A percentile compares a stretch with the other conserved stretches of the same genome.
These are phyloP conservation scores for Euura saliciscinereae DNA, from an alignment of 1,140 invertebrate genomes.

Conservation along the genomic window DNA sequence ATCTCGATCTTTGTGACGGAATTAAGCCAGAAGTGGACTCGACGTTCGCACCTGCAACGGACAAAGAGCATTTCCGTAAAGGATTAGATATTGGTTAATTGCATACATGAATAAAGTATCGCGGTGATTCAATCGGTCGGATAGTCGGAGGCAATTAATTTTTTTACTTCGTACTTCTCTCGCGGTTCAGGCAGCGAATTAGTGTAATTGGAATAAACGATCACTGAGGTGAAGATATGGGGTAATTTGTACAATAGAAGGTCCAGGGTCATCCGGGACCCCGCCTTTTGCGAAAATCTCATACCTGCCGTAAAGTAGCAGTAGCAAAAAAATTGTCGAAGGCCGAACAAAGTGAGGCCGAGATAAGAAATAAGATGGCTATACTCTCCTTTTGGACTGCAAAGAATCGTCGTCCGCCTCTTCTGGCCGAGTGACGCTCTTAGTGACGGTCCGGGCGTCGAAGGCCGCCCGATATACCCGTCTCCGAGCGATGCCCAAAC, in stretches of 20 bases:
- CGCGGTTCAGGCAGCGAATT: too few relatives aligned
- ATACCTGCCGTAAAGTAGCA: neutral
- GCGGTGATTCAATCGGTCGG: too few relatives aligned
- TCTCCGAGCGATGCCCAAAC: conserved; percentile 25
- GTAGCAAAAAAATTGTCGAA: neutral
- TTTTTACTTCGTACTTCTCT: too few relatives aligned
- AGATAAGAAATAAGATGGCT: neutral
- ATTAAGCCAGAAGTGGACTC: too few relatives aligned
- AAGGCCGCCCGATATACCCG: conserved; percentile 18
- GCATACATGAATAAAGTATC: too few relatives aligned
- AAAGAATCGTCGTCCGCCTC: neutral
- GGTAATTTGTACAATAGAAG: too few relatives aligned
- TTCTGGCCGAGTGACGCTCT: neutral
- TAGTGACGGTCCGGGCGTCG: conserved; percentile 6
- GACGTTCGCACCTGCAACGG: neutral
- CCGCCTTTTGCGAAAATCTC: neutral
- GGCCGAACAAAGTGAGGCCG: neutral
- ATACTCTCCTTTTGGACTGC: neutral
- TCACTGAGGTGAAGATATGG: too few relatives aligned
- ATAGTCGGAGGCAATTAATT: too few relatives aligned
- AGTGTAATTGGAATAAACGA: too few relatives aligned
- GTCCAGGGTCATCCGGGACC: neutral
- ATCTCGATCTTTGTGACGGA: too few relatives aligned
- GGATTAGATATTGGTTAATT: neutral
- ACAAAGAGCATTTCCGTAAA: conserved; percentile 1